phyloP scores from a whole-genome alignment of 2,797 vertebrate genomes.

The Peromyscus nudipes region DNA sequence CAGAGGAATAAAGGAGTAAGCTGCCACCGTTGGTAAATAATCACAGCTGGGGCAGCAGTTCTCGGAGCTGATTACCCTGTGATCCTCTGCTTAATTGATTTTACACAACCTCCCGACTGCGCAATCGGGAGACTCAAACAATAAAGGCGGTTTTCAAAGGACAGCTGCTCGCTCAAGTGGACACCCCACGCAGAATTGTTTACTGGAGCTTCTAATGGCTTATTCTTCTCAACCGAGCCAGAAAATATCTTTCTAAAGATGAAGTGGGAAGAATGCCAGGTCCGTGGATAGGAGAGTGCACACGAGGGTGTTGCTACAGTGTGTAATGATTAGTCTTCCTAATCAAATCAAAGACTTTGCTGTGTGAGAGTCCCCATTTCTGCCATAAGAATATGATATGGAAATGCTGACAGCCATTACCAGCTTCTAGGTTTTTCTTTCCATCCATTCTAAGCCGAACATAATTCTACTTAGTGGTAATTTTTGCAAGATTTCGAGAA shows the following conservation, averaged over 20 bases:
- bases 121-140: constrained; percentile 68
- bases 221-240: constrained; percentile 65
- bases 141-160: constrained; percentile 77
- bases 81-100: constrained; percentile 76
- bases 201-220: constrained; percentile 59
- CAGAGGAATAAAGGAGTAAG: constrained; percentile 33
- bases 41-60: constrained; percentile 59
- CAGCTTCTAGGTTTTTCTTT: background rate
- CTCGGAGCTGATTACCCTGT: constrained; percentile 64
- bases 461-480: constrained; percentile 10
- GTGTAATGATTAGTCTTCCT: constrained; percentile 63
- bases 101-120: constrained; percentile 68
- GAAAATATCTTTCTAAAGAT: constrained; percentile 70
- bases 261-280: constrained; percentile 50
- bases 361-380: constrained; percentile 45
- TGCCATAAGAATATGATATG: constrained; percentile 39
- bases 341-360: constrained; percentile 73
- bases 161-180: constrained; percentile 75
- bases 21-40: constrained; percentile 55
- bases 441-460: background rate
- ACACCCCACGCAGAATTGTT: constrained; percentile 63
- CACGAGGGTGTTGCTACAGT: background rate
- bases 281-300: constrained; percentile 30
- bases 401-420: constrained; percentile 22
- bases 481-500: constrained; percentile 38